Evolutionary conservation across 2,113 vertebrate species (phyloP).

Genomic region (Prinia subflava): DNA sequence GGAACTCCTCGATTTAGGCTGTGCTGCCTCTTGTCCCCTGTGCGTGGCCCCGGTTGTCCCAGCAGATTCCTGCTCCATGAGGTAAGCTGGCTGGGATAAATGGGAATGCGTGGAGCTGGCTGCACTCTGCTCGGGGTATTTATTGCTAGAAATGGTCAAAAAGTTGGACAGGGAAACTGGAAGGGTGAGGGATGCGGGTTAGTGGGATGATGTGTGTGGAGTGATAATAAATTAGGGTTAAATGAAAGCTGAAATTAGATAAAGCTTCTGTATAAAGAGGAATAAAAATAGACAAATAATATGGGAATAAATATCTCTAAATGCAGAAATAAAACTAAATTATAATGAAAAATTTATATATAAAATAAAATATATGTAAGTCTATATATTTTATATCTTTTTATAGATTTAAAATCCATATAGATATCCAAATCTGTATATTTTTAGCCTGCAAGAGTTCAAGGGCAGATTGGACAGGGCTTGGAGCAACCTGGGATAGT

Average conservation of each 20-base stretch:
- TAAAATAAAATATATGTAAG: not conserved
- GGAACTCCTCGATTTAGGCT: conserved; percentile 45
- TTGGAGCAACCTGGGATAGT: not conserved
- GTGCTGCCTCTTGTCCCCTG: not conserved
- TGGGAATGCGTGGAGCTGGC: not conserved
- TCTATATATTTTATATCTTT: not conserved
- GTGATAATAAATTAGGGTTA: not conserved
- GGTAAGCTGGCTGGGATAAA: not conserved
- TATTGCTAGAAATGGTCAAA: conserved; percentile 26
- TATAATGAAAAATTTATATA: not conserved
- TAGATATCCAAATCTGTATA: not conserved
- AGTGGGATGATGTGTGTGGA: accelerated
- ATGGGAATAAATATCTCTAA: not conserved
- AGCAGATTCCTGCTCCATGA: not conserved
- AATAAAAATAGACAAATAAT: not conserved
- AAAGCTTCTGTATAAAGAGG: accelerated
- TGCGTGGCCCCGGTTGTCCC: not conserved
- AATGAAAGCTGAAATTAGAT: not conserved
- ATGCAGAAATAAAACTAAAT: not conserved
- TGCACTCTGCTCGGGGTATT: not conserved
- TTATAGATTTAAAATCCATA: not conserved
- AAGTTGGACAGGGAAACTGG: not conserved
- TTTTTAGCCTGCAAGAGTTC: not conserved
- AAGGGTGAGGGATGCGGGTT: not conserved
- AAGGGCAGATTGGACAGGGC: not conserved